phyloP scores from a whole-genome alignment of 2,113 vertebrate genomes.

The Pseudolaguvia tuberculata region DNA sequence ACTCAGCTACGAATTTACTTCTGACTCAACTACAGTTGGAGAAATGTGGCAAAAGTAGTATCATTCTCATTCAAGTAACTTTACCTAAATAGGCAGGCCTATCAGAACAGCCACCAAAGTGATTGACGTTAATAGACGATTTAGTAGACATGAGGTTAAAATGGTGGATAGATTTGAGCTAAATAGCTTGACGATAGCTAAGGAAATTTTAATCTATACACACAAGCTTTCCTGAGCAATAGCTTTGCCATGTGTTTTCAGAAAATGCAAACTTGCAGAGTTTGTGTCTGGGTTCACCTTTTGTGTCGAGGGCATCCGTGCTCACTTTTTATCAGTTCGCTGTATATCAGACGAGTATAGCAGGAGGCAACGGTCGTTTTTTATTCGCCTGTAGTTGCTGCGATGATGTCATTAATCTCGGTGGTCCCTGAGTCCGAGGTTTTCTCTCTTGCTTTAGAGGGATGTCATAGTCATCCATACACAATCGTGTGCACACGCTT shows the following conservation, averaged over 20 bases:
- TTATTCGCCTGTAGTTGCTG: conserved; percentile 30
- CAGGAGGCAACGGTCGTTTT: conserved; percentile 18
- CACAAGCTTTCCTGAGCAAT: conserved; percentile 10
- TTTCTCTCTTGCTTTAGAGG: conserved; percentile 21
- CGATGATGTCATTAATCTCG: conserved; percentile 38
- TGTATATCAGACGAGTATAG: conserved; percentile 1
- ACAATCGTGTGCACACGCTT: background rate
- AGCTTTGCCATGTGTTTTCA: conserved; percentile 8
- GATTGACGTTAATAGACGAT: background rate
- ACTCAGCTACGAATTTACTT: background rate
- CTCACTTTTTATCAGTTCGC: conserved; percentile 23
- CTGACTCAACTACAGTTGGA: conserved; percentile 1
- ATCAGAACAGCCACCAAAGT: background rate
- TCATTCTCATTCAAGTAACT: background rate
- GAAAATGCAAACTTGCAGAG: conserved; percentile 23
- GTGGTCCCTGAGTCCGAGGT: conserved; percentile 27
- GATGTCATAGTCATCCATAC: conserved; percentile 16
- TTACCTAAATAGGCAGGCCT: background rate
- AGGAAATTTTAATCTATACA: background rate
- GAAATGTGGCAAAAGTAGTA: background rate
- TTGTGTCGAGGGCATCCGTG: background rate
- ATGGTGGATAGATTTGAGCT: background rate
- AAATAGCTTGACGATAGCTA: background rate
- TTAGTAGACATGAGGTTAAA: background rate
- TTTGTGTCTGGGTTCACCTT: conserved; percentile 31